Conservation (phyloP, 1,140 invertebrate species). For the Oreohelix idahoensis region DNA sequence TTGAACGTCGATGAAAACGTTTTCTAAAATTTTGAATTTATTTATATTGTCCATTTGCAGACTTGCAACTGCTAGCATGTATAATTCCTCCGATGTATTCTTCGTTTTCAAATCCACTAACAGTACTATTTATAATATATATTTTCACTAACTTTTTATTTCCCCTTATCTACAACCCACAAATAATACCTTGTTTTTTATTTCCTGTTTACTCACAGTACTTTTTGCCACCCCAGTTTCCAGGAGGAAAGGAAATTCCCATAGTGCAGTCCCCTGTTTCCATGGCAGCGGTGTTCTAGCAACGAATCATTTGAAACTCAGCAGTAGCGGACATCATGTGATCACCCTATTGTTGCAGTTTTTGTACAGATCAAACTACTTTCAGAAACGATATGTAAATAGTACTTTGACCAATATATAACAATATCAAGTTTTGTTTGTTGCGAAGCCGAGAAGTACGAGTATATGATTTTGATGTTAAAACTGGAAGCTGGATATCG, state of each 20-base stretch:
- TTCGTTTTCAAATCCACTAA: too few species aligned
- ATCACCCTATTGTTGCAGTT: not conserved
- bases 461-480: too few species aligned
- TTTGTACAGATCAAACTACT: constrained; percentile 4
- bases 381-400: not conserved
- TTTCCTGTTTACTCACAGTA: constrained; percentile 20
- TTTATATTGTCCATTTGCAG: too few species aligned
- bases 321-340: not conserved
- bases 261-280: constrained; percentile 51
- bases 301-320: not conserved
- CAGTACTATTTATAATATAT: too few species aligned
- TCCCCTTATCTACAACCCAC: too few species aligned
- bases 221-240: constrained; percentile 38
- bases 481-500: too few species aligned
- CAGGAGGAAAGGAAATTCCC: constrained; percentile 47
- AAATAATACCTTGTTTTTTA: too few species aligned
- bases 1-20: too few species aligned
- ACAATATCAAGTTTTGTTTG: not conserved
- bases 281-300: constrained; percentile 50
- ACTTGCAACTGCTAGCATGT: too few species aligned
- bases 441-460: not conserved
- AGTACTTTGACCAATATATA: not conserved
- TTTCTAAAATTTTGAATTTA: too few species aligned
- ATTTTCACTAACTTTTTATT: too few species aligned
- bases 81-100: too few species aligned